These are phyloP conservation scores for Leptinotarsa rubiginosa DNA, from an alignment of 2,888 invertebrate genomes.

Conservation along the genomic window DNA sequence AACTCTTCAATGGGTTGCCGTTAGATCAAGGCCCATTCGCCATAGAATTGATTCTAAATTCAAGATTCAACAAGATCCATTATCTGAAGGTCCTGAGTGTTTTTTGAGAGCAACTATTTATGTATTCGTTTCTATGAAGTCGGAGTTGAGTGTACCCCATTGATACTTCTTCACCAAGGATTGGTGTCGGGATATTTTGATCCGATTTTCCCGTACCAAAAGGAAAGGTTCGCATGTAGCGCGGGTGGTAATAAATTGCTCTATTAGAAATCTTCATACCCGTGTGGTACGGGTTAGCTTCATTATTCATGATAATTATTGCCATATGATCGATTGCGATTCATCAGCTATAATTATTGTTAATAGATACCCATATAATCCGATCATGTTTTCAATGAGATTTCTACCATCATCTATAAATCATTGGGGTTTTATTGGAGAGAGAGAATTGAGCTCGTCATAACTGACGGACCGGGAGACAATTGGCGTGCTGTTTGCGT, in stretches of 20 bases:
- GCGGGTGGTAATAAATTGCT: conserved; percentile 37
- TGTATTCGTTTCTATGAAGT: too few species aligned
- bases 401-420: conserved; percentile 13
- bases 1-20: too few species aligned
- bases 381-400: conserved; percentile 22
- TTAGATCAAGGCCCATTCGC: too few species aligned
- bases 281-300: conserved; percentile 16
- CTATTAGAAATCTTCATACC: conserved; percentile 36
- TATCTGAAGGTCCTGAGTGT: too few species aligned
- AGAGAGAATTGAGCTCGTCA: not conserved
- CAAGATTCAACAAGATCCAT: too few species aligned
- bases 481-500: conserved; percentile 4
- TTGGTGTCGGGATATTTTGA: not conserved
- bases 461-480: conserved; percentile 8
- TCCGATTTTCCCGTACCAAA: conserved; percentile 3
- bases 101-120: too few species aligned
- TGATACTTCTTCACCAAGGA: too few species aligned
- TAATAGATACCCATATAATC: conserved; percentile 32
- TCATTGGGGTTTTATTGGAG: conserved; percentile 11
- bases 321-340: conserved; percentile 35
- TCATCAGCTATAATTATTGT: conserved; percentile 36
- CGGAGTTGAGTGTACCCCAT: too few species aligned
- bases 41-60: too few species aligned
- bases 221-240: conserved; percentile 8
- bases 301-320: conserved; percentile 38